Evolutionary conservation across 2,888 invertebrate species (phyloP), one percentile per base, ranked within the genome.

Genomic region (Xestia c-nigrum): DNA sequence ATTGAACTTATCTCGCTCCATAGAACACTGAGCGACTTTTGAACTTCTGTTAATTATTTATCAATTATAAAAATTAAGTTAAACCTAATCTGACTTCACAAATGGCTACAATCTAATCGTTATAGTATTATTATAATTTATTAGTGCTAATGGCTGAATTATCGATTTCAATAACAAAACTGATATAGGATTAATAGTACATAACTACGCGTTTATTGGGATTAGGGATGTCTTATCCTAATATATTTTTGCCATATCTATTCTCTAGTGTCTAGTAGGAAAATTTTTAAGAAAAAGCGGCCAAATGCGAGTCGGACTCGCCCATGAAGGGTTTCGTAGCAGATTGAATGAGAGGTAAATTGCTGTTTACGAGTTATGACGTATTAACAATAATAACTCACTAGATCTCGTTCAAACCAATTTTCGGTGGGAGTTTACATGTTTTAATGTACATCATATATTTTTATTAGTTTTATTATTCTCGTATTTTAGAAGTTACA

Each of bases 31-130:
- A 55, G 19, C 55, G 61, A 76, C 55, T 77, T 76, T 55, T 52
- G 52, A 76, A 38, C 47, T 12, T 57, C 19, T n/a, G 50, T n/a
- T 70, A 57, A 70, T 55, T 63, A 68, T 68, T 76, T 46, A 64
- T 75, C 73, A 74, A 59, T 68, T 43, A 78, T 70, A 43, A 65
- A 21, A 57, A 78, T 66, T 14, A 6, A 66, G 24, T 57, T 50
- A 78, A 65, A 50, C 50, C 21, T 78, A 65, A 70, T 63, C 74
- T 31, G 40, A 12, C 21, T 21, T 63, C 12, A 63, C 21, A 12
- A 21, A 55, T 16, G 40, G 50, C 19, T 24, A 24, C 55, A 74
- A 80, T 80, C 68, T 80, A 52, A 80, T 80, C 79, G 40, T 65
- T 43, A n/a, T 67, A 31, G 19, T 46, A 43, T 74, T 73, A 57